These are phyloP conservation scores for Trisateles emortualis DNA, from an alignment of 2,888 invertebrate species.

Conservation along the genomic window DNA sequence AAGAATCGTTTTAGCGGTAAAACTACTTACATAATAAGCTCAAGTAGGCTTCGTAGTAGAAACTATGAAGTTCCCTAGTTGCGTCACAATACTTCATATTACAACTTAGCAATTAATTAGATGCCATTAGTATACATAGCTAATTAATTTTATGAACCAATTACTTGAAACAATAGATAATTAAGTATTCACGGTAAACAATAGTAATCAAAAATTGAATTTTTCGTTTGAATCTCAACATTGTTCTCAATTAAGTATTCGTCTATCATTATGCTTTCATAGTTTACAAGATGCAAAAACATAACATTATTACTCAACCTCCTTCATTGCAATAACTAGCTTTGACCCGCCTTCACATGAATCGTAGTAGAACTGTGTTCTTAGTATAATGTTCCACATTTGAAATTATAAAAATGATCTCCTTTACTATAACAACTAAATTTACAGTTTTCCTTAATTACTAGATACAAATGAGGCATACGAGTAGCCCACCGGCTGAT, in stretches of 20 bases:
- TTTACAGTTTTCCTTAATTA: too few species aligned
- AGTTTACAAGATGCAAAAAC: slow-evolving; percentile 8
- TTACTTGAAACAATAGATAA: slow-evolving; percentile 50
- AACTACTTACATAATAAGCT: slow-evolving; percentile 32
- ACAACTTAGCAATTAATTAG: slow-evolving; percentile 41
- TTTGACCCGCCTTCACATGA: not conserved
- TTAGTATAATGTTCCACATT: too few species aligned
- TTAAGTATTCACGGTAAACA: slow-evolving; percentile 47
- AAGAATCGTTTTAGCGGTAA: slow-evolving; percentile 3
- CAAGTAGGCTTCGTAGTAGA: slow-evolving; percentile 13
- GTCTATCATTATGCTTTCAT: slow-evolving; percentile 13
- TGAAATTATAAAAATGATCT: too few species aligned
- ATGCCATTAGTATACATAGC: slow-evolving; percentile 31
- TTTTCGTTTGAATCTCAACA: slow-evolving; percentile 40
- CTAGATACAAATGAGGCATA: too few species aligned
- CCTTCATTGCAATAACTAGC: not conserved
- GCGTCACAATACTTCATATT: slow-evolving; percentile 40
- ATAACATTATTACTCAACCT: not conserved
- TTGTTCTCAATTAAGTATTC: slow-evolving; percentile 32
- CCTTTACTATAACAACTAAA: too few species aligned
- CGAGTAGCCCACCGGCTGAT: too few species aligned
- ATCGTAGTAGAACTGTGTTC: too few species aligned
- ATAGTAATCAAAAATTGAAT: slow-evolving; percentile 39
- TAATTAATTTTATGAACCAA: slow-evolving; percentile 43
- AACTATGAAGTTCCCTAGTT: slow-evolving; percentile 25